Base-by-base conservation (phyloP, 2,888 invertebrate genomes). In the Ichneumon xanthorius region DNA sequence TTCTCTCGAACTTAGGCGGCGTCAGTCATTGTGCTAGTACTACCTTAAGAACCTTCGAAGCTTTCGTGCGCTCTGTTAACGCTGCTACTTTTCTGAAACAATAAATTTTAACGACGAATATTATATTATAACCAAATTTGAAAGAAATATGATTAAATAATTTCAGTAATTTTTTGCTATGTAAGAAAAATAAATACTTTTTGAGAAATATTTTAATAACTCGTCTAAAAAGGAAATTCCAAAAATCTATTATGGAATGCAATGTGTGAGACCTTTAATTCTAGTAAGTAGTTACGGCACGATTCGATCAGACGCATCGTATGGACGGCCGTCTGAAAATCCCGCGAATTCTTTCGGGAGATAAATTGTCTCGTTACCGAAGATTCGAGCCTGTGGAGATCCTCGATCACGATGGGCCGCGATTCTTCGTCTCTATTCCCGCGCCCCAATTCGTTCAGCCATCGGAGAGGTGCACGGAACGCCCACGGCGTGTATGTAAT, bases 31-130 rank as follows among this genome's bases (percentile, higher is more conserved):
- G n/a, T n/a, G n/a, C n/a, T n/a, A n/a, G n/a, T n/a, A n/a, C n/a
- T n/a, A n/a, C n/a, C n/a, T n/a, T n/a, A n/a, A 77, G 22, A 55
- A 55, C 77, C 22, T 67, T 67, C 63, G 19, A 50, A 65, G 33
- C 37, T 40, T 40, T 40, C 37, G 40, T 22, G 19, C 11, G 3
- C 7, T 40, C 22, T 30, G 22, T 30, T 6, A 16, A 53, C 4
- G 16, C 6, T 26, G 7, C 16, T 37, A 48, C 14, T 14, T 14
- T 48, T 48, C 14, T 48, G 16, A 48, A 16, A 40, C 3, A 11
- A 11, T 40, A 2, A 40, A 40, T 11, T 40, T 2, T 11, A 40
- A 11, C 11, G 3, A 26, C 26, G 26, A 26, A 3, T 26, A 26
- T 26, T 26, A 26, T 26, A 26, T 26, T 26, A 26, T 26, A 26